Evolutionary conservation across 2,888 invertebrate species (phyloP).

Genomic region (Apocheima hispidaria): DNA sequence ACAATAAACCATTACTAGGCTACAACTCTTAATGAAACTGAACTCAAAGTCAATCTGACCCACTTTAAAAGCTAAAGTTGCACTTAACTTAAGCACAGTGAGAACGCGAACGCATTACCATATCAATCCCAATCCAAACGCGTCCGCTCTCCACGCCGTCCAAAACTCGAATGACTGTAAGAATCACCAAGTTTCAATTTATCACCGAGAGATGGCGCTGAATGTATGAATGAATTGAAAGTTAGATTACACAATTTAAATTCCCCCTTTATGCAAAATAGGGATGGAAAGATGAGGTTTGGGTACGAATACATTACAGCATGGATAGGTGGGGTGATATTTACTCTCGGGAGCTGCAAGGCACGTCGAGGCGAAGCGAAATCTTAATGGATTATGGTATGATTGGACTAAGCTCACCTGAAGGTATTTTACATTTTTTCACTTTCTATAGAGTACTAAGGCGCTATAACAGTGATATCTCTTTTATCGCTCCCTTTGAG

Average conservation of each 20-base stretch:
- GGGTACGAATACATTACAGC: slow-evolving; percentile 82
- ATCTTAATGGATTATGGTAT: slow-evolving; percentile 85
- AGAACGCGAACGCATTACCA: slow-evolving; percentile 57
- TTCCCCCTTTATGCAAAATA: slow-evolving; percentile 86
- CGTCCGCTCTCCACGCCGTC: slow-evolving; percentile 50
- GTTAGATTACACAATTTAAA: slow-evolving; percentile 87
- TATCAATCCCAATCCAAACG: slow-evolving; percentile 57
- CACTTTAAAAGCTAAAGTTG: slow-evolving; percentile 29
- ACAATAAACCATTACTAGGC: slow-evolving; percentile 4
- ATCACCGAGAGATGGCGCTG: slow-evolving; percentile 84
- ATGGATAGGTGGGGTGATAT: slow-evolving; percentile 72
- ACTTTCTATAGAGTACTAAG: slow-evolving; percentile 67
- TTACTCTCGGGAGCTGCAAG: slow-evolving; percentile 82
- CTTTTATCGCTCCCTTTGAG: slow-evolving; percentile 55
- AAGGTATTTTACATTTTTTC: slow-evolving; percentile 63
- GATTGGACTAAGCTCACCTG: slow-evolving; percentile 81
- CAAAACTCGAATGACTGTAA: slow-evolving; percentile 75
- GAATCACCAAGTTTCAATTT: slow-evolving; percentile 84
- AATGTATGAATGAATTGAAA: slow-evolving; percentile 87
- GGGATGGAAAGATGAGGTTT: slow-evolving; percentile 82
- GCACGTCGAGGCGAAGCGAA: slow-evolving; percentile 77
- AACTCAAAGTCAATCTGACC: slow-evolving; percentile 17
- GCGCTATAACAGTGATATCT: slow-evolving; percentile 51
- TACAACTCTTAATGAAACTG: slow-evolving; percentile 10
- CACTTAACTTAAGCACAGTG: slow-evolving; percentile 43